Base-by-base conservation (phyloP, 2,888 invertebrate genomes). In the Plutella xylostella region DNA sequence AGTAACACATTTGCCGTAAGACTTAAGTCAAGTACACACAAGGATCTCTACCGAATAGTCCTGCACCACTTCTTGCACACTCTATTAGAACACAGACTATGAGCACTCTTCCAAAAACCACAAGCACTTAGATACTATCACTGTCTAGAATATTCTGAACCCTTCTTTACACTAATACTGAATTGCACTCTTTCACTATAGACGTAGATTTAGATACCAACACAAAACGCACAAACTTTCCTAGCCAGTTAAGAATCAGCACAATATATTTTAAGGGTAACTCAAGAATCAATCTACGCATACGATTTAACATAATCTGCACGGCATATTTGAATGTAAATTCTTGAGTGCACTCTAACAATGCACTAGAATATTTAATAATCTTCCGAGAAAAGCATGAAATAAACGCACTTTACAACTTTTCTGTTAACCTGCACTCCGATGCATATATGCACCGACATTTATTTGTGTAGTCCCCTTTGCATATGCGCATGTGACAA, bases 131-230 rank as follows among this genome's bases (percentile, higher is more conserved):
- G 75, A 63, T 62, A 56, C 68, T 76, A 49, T 72, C 71, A 79
- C 77, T 78, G 71, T 72, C 57, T 80, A 77, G 72, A 50, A 76
- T 77, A 79, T 74, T 76, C 72, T 58, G 45, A 22, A n/a, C 21
- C 35, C 17, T 25, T 17, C 15, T 25, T 54, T 51, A 72, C 69
- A 72, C 70, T 48, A 42, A 51, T 58, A 59, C 60, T 65, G 53
- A 65, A 65, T 63, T 77, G 80, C 79, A 79, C 77, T 71, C 65
- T 56, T 67, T 65, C 68, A 71, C 69, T 56, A 72, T 73, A 72
- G 77, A 57, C 61, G 72, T 71, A 77, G 78, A 69, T 65, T 63
- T 75, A 70, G 72, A 60, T 30, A 4, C 9, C n/a, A 6, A 65
- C 63, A 68, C 57, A 51, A 53, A 47, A 55, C 61, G 70, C 70